Conservation (phyloP, 2,113 vertebrate genomes). For the Machaerirhynchus nigripectus region DNA sequence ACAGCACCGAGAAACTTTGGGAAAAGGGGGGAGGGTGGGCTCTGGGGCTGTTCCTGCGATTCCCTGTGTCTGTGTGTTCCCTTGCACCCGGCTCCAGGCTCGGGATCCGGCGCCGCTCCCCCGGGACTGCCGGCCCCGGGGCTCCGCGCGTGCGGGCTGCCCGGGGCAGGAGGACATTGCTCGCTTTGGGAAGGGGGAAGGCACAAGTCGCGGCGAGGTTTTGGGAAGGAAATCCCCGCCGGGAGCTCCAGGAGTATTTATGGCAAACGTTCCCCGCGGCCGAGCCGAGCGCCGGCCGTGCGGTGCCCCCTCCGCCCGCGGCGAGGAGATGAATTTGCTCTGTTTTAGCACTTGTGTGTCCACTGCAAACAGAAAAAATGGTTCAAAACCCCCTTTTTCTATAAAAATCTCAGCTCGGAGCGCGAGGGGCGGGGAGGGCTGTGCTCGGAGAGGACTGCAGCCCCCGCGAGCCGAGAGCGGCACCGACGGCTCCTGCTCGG, state of each 20-base stretch:
- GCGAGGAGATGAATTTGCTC: constrained; percentile 57
- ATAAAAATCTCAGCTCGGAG: background rate
- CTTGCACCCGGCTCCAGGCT: constrained; percentile 56
- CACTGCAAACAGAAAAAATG: constrained; percentile 40
- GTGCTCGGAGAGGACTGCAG: constrained; percentile 45
- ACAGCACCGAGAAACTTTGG: constrained; percentile 75
- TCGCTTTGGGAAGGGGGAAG: background rate
- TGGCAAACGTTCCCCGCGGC: background rate
- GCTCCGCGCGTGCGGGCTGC: background rate
- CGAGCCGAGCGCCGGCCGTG: constrained; percentile 60
- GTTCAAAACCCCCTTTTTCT: background rate
- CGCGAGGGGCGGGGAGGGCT: constrained; percentile 7
- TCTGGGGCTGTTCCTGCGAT: constrained; percentile 70
- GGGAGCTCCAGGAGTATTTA: constrained; percentile 65
- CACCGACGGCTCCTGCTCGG: constrained; percentile 72
- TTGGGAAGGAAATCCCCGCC: constrained; percentile 30
- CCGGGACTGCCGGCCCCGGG: background rate
- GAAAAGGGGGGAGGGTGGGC: constrained; percentile 70
- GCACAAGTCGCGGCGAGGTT: background rate
- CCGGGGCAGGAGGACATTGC: constrained; percentile 56
- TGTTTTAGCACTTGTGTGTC: constrained; percentile 74
- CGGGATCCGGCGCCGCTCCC: constrained; percentile 1
- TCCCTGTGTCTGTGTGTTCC: constrained; percentile 77
- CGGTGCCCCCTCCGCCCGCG: constrained; percentile 39
- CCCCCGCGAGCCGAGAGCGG: constrained; percentile 46